A percentile compares a stretch with the other conserved stretches of the same genome.
Conservation (phyloP, 2,797 vertebrate species). For the Gambusia yucatana region DNA sequence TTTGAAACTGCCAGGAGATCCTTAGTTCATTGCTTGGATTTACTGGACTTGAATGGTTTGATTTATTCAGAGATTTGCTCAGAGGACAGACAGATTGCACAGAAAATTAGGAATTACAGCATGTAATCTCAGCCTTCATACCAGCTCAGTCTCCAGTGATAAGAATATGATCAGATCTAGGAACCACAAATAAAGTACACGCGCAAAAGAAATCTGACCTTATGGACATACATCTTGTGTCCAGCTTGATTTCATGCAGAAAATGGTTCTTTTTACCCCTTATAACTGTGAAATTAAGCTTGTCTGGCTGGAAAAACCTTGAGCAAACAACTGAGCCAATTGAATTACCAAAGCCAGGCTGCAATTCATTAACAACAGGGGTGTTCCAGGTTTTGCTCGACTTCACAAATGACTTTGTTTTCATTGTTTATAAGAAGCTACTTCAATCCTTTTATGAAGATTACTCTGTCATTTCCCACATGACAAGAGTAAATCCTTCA, state of each 20-base stretch:
- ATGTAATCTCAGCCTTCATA: constrained; percentile 6
- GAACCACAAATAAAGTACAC: constrained; percentile 18
- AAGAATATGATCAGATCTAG: constrained; percentile 13
- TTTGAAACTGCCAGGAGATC: neutral
- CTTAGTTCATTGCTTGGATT: neutral
- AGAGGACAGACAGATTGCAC: neutral
- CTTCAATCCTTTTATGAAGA: constrained; percentile 9
- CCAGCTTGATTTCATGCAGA: constrained; percentile 12
- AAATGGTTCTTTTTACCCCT: constrained; percentile 33
- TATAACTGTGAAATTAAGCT: constrained; percentile 47
- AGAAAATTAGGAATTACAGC: neutral
- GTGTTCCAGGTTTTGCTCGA: constrained; percentile 38
- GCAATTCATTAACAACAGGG: constrained; percentile 50
- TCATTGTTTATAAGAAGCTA: constrained; percentile 6
- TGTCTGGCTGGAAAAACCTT: constrained; percentile 42
- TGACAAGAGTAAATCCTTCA: neutral
- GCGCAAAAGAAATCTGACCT: constrained; percentile 17
- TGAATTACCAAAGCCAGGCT: constrained; percentile 59
- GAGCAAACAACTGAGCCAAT: constrained; percentile 54
- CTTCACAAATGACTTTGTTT: constrained; percentile 41
- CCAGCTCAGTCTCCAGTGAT: neutral
- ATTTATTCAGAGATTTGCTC: neutral
- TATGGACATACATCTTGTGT: constrained; percentile 12
- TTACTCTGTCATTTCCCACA: neutral
- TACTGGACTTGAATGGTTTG: neutral